Percentiles rank a stretch among this genome's conserved stretches.
Evolutionary conservation across 2,888 invertebrate genomes (phyloP).

Genomic region (Stenodera caucasica): DNA sequence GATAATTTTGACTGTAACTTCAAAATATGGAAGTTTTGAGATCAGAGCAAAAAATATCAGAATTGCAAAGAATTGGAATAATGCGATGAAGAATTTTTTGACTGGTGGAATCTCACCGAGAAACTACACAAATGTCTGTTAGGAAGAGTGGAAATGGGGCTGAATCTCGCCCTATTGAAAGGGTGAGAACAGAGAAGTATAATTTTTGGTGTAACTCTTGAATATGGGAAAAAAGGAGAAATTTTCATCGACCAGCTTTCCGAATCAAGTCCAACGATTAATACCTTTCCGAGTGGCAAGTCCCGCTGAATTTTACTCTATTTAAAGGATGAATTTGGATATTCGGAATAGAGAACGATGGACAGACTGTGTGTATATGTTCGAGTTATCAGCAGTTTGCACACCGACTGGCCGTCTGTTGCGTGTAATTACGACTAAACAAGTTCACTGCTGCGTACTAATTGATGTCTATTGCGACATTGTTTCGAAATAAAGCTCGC

Average conservation of each 20-base stretch:
- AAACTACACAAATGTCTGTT: too few species aligned
- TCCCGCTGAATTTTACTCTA: not conserved
- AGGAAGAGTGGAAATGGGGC: too few species aligned
- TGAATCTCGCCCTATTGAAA: too few species aligned
- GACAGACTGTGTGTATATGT: slow-evolving; percentile 19
- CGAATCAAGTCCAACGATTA: slow-evolving; percentile 23
- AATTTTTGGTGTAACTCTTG: too few species aligned
- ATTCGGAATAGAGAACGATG: not conserved
- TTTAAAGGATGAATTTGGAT: not conserved
- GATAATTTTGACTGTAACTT: too few species aligned
- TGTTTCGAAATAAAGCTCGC: slow-evolving; percentile 52
- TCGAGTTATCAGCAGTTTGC: slow-evolving; percentile 51
- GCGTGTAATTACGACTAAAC: slow-evolving; percentile 57
- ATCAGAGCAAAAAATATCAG: too few species aligned
- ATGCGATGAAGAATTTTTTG: too few species aligned
- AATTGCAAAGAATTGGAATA: too few species aligned
- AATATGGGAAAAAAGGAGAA: too few species aligned
- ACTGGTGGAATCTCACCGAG: too few species aligned
- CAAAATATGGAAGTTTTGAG: too few species aligned
- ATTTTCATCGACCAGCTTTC: slow-evolving; percentile 10
- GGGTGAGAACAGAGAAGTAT: too few species aligned
- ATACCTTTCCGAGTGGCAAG: slow-evolving; percentile 17
- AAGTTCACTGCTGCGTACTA: slow-evolving; percentile 56
- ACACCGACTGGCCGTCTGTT: slow-evolving; percentile 52
- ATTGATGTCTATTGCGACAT: slow-evolving; percentile 56